These are phyloP conservation scores for Chymomyza costata DNA, from an alignment of 1,140 invertebrate species.

Conservation along the genomic window DNA sequence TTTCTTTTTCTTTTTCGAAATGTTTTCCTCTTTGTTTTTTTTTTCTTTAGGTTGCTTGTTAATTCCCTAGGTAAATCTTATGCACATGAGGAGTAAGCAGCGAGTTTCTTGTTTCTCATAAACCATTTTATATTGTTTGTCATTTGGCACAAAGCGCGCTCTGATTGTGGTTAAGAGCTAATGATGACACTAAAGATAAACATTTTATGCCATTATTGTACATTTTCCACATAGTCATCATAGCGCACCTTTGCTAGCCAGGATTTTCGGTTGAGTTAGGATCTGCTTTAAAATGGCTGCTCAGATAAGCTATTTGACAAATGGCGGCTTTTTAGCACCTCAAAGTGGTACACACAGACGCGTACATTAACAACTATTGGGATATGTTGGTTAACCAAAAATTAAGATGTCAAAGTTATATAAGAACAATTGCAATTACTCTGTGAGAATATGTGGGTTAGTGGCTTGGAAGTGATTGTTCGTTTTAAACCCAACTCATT, in stretches of 20 bases:
- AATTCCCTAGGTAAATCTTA: conserved; percentile 38
- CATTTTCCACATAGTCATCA: conserved; percentile 10
- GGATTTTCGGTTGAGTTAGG: background rate
- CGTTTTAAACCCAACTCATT: too few species aligned
- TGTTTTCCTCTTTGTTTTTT: conserved; percentile 6
- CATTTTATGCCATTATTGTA: conserved; percentile 9
- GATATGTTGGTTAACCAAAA: conserved; percentile 4
- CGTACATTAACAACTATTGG: conserved; percentile 16
- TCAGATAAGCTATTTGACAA: conserved; percentile 40
- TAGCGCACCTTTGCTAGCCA: conserved; percentile 3
- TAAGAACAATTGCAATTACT: too few species aligned
- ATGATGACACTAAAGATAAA: conserved; percentile 61
- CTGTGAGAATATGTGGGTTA: too few species aligned
- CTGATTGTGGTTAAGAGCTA: conserved; percentile 69
- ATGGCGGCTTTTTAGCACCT: conserved; percentile 47
- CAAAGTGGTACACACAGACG: too few species aligned
- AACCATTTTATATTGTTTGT: conserved; percentile 55
- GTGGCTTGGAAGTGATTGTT: too few species aligned
- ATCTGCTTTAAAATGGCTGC: too few species aligned
- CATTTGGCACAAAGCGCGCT: conserved; percentile 51
- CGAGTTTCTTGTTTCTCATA: conserved; percentile 39
- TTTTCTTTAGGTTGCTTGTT: conserved; percentile 17
- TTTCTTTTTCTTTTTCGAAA: conserved; percentile 38
- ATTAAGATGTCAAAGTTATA: too few species aligned
- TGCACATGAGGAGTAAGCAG: conserved; percentile 3